phyloP scores from a whole-genome alignment of 2,888 invertebrate species.

The Agrilus biguttatus region DNA sequence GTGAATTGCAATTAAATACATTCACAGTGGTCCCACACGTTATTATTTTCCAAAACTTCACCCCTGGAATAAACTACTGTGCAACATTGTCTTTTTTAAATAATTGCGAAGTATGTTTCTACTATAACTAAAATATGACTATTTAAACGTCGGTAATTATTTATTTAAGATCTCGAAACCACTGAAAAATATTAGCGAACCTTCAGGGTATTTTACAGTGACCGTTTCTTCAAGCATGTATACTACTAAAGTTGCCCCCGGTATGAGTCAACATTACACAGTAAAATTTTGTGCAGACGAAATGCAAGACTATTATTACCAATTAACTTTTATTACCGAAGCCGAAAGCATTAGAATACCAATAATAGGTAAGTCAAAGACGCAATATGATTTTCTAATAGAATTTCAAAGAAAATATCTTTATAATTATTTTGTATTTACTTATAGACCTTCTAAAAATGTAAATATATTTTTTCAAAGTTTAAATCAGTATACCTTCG shows the following conservation, averaged over 20 bases:
- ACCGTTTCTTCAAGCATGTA: conserved; percentile 31
- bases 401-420: too few species aligned
- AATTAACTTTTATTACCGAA: conserved; percentile 38
- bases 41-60: conserved; percentile 46
- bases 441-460: too few species aligned
- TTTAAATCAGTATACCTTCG: too few species aligned
- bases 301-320: conserved; percentile 39
- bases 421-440: too few species aligned
- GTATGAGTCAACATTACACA: conserved; percentile 45
- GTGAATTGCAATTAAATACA: conserved; percentile 10
- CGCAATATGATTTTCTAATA: neutral
- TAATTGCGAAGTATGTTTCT: conserved; percentile 34
- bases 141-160: neutral
- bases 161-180: conserved; percentile 35
- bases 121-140: neutral
- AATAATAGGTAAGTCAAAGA: conserved; percentile 36
- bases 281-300: conserved; percentile 47
- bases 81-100: conserved; percentile 41
- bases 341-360: conserved; percentile 39
- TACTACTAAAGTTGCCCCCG: conserved; percentile 49
- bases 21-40: conserved; percentile 32
- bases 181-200: conserved; percentile 34
- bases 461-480: too few species aligned
- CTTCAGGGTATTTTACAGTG: conserved; percentile 37
- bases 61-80: conserved; percentile 34